Conservation (phyloP, 2,113 vertebrate species). For the Mormyrus lacerda region DNA sequence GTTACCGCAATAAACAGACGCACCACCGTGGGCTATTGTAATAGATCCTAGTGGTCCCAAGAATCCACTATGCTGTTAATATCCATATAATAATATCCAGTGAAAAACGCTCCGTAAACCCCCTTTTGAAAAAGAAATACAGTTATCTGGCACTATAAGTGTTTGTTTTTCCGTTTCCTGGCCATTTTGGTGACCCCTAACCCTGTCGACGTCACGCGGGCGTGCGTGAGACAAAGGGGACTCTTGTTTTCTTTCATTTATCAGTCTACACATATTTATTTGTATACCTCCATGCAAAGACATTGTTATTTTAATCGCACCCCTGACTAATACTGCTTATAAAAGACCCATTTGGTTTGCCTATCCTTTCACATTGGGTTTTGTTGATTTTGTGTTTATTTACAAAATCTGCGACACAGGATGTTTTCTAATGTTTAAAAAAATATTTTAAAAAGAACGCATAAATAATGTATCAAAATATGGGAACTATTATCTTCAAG, state of each 20-base stretch:
- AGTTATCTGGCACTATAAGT: neutral
- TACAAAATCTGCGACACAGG: neutral
- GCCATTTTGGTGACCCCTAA: neutral
- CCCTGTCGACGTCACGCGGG: neutral
- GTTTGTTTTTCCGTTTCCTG: neutral
- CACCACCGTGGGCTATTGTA: neutral
- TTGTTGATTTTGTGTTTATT: neutral
- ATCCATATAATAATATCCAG: too few relatives aligned
- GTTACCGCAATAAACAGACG: neutral
- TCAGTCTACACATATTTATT: neutral
- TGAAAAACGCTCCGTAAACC: neutral
- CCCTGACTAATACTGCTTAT: neutral
- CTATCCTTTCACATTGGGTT: neutral
- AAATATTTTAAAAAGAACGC: neutral
- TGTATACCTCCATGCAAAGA: neutral
- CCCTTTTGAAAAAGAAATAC: neutral
- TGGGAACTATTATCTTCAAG: neutral
- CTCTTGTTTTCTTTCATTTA: neutral
- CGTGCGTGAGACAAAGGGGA: neutral
- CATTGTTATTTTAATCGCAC: neutral
- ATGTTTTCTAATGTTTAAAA: neutral
- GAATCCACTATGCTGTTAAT: neutral
- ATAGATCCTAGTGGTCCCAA: neutral
- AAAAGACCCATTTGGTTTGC: neutral
- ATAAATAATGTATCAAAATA: neutral